These are phyloP conservation scores for Hemistola chrysoprasaria DNA, from an alignment of 2,888 invertebrate species.

Conservation along the genomic window DNA sequence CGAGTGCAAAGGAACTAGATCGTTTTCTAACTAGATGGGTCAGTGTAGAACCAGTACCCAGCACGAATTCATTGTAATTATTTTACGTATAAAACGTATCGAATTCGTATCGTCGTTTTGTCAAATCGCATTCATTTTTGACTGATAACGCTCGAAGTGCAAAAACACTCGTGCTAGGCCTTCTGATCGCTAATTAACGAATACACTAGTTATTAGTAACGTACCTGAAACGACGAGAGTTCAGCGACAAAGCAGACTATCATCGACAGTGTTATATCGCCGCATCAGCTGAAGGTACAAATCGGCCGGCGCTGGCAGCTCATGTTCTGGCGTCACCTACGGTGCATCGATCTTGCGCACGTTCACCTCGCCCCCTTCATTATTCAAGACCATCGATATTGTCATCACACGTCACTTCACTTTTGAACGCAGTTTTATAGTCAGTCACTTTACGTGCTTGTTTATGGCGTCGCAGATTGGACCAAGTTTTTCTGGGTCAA, in stretches of 20 bases:
- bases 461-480: slow-evolving; percentile 3
- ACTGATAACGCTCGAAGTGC: too few species aligned
- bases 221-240: slow-evolving; percentile 78
- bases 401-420: slow-evolving; percentile 53
- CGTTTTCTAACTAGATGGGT: too few species aligned
- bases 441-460: slow-evolving; percentile 6
- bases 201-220: slow-evolving; percentile 33
- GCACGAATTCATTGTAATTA: too few species aligned
- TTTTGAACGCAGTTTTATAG: slow-evolving; percentile 41
- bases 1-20: too few species aligned
- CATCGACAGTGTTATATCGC: slow-evolving; percentile 76
- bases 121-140: too few species aligned
- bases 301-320: slow-evolving; percentile 67
- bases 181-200: too few species aligned
- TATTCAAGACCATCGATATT: slow-evolving; percentile 38
- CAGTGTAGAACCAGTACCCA: too few species aligned
- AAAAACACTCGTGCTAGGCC: too few species aligned
- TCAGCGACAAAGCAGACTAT: slow-evolving; percentile 81
- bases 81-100: too few species aligned
- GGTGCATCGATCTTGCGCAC: slow-evolving; percentile 50
- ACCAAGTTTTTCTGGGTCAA: background rate
- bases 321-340: slow-evolving; percentile 54
- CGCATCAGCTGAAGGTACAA: slow-evolving; percentile 69
- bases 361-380: slow-evolving; percentile 43
- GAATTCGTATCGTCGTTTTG: too few species aligned